Conservation (phyloP, 2,797 vertebrate species). For the Danionella dracula region DNA sequence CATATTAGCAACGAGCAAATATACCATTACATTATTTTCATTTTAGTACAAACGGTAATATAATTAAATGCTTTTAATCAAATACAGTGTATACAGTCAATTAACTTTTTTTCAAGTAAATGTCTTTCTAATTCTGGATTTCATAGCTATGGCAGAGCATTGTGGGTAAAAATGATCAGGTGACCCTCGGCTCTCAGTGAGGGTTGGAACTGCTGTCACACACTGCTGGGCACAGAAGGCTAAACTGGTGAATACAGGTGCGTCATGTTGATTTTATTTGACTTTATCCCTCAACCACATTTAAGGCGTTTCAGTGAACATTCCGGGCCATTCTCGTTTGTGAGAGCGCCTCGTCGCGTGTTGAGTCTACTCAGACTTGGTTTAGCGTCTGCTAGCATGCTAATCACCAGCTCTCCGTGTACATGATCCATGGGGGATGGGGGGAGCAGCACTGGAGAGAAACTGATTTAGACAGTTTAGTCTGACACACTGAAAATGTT, state of each 20-base stretch:
- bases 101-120: too few relatives aligned
- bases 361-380: too few relatives aligned
- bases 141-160: not conserved
- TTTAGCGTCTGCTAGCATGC: not conserved
- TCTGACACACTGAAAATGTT: not conserved
- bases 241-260: not conserved
- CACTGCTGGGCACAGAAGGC: not conserved
- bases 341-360: not conserved
- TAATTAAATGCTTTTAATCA: too few relatives aligned
- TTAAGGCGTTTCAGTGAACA: too few relatives aligned
- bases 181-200: not conserved
- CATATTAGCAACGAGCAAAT: too few relatives aligned
- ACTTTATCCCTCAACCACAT: too few relatives aligned
- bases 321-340: too few relatives aligned
- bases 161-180: not conserved
- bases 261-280: not conserved
- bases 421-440: conserved; percentile 4
- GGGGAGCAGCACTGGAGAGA: not conserved
- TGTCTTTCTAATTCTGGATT: not conserved
- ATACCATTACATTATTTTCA: too few relatives aligned
- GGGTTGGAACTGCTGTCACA: not conserved
- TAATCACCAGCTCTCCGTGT: not conserved
- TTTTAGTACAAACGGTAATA: too few relatives aligned
- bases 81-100: too few relatives aligned
- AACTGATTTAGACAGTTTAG: not conserved